These are phyloP conservation scores for Caenorhabditis tropicalis DNA, from an alignment of 1,140 invertebrate species.

Conservation along the genomic window DNA sequence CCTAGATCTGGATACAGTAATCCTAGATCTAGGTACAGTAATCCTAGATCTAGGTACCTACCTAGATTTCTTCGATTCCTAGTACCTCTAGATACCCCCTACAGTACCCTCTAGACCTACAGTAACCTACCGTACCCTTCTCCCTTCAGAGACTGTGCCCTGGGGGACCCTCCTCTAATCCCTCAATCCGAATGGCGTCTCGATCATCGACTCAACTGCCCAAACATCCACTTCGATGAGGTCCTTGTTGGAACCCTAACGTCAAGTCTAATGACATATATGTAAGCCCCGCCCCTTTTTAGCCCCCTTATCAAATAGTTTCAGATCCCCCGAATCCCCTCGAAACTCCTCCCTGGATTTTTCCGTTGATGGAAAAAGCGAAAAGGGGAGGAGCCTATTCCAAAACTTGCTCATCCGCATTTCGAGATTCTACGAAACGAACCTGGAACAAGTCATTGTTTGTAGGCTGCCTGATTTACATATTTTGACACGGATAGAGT, in stretches of 20 bases:
- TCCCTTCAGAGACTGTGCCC: background rate
- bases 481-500: background rate
- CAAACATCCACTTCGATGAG: background rate
- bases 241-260: background rate
- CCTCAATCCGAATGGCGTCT: background rate
- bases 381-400: background rate
- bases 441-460: background rate
- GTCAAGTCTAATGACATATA: background rate
- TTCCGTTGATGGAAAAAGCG: slow-evolving; percentile 6
- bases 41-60: too few relatives aligned
- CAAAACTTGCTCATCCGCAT: background rate
- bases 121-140: background rate
- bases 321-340: background rate
- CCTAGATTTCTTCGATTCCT: too few relatives aligned
- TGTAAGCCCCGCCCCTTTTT: background rate
- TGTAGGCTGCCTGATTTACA: background rate
- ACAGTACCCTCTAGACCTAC: too few relatives aligned
- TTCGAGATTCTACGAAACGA: background rate
- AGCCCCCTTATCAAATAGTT: background rate
- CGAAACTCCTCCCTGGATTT: background rate
- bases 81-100: too few relatives aligned
- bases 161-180: background rate
- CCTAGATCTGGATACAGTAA: too few relatives aligned
- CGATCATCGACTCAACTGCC: background rate
- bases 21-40: too few relatives aligned